Evolutionary conservation across 2,113 vertebrate genomes (phyloP).

Genomic region (Corynorhinus townsendii): DNA sequence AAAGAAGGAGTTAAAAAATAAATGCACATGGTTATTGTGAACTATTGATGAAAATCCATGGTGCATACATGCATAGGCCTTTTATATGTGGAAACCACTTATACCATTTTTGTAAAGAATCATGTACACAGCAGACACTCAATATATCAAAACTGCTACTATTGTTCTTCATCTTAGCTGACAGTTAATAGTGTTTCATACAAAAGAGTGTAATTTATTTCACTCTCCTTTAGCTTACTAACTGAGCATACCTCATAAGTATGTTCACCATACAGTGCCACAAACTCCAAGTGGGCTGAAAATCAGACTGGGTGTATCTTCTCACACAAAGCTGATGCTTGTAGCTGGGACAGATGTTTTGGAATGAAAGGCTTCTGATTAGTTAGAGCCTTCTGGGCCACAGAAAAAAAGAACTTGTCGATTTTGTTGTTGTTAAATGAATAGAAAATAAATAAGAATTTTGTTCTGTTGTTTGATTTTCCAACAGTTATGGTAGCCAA

Average conservation of each 20-base stretch:
- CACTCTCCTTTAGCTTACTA: not conserved
- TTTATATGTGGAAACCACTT: not conserved
- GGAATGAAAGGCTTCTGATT: not conserved
- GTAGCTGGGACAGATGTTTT: not conserved
- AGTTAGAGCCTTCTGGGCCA: not conserved
- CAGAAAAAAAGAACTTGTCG: not conserved
- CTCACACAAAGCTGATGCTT: not conserved
- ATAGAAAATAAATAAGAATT: not conserved
- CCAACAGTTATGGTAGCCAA: not conserved
- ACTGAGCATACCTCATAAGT: not conserved
- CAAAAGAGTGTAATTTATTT: not conserved
- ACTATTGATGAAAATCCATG: not conserved
- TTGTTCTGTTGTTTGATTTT: not conserved
- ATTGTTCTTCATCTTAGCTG: not conserved
- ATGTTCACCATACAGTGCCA: not conserved
- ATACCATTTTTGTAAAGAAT: not conserved
- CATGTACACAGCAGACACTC: not conserved
- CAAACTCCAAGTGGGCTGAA: not conserved
- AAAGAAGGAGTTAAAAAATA: not conserved
- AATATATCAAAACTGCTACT: not conserved
- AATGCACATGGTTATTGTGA: not conserved
- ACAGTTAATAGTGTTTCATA: not conserved
- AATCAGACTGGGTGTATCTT: not conserved
- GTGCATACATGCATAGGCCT: not conserved
- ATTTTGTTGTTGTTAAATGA: not conserved